Evolutionary conservation across 2,113 vertebrate genomes (phyloP).

Genomic region (Bufo bufo): DNA sequence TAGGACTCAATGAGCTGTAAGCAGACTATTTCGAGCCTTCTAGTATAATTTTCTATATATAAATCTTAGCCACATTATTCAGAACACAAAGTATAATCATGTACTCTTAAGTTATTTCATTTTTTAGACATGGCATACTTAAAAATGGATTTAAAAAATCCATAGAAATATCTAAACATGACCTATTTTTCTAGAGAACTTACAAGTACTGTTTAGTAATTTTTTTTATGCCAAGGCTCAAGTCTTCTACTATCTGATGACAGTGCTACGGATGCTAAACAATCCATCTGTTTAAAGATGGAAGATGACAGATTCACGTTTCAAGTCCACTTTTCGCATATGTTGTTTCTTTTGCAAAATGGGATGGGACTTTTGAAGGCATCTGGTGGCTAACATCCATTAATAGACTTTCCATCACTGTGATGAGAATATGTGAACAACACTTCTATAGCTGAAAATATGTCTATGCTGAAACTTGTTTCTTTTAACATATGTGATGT

Average conservation of each 20-base stretch:
- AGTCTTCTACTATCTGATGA: not conserved
- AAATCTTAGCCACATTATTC: not conserved
- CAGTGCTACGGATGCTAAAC: constrained; percentile 1
- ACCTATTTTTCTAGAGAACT: not conserved
- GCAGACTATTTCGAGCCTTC: too few species aligned
- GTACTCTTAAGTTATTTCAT: not conserved
- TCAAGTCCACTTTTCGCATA: constrained; percentile 33
- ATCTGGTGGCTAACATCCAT: constrained; percentile 34
- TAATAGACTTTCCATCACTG: constrained; percentile 24
- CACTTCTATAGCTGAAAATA: not conserved
- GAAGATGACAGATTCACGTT: constrained; percentile 28
- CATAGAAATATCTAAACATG: not conserved
- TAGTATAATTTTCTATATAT: not conserved
- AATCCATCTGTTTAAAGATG: constrained; percentile 23
- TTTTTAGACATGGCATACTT: not conserved
- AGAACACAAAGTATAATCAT: not conserved
- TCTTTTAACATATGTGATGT: not conserved
- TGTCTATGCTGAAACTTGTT: not conserved
- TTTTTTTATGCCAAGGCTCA: not conserved
- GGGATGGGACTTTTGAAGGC: not conserved
- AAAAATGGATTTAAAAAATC: not conserved
- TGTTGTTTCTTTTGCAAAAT: constrained; percentile 28
- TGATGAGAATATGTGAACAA: not conserved
- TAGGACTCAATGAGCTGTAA: too few species aligned
- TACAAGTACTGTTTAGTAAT: not conserved